Evolutionary conservation across 1,140 invertebrate genomes (phyloP).

Genomic region (Alviniconcha marisindica): DNA sequence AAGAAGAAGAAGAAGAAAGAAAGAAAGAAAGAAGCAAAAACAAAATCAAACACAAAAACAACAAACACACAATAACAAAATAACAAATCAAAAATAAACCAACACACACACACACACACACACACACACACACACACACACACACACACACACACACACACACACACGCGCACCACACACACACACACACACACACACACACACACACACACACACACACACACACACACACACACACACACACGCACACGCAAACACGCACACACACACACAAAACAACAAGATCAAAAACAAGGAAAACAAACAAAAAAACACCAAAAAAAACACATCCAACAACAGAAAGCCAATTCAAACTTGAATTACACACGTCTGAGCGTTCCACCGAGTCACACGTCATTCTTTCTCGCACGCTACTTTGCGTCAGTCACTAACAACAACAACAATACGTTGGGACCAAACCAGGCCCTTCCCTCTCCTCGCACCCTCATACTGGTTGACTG

Average conservation of each 20-base stretch:
- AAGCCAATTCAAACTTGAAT: too few species aligned
- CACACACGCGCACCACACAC: conserved; percentile 13
- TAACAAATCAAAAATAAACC: neutral
- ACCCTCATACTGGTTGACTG: too few species aligned
- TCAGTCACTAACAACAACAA: too few species aligned
- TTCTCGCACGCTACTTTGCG: too few species aligned
- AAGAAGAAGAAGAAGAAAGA: too few species aligned
- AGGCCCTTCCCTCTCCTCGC: too few species aligned
- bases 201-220: neutral
- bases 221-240: neutral
- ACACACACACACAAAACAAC: neutral
- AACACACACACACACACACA: conserved; percentile 6
- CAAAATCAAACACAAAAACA: neutral
- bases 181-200: conserved; percentile 12
- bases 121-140: conserved; percentile 11
- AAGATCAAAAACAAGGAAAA: too few species aligned
- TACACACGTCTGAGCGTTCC: too few species aligned
- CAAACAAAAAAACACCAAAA: too few species aligned
- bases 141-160: conserved; percentile 6
- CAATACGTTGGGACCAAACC: too few species aligned
- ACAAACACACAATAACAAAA: neutral
- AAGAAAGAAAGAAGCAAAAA: neutral
- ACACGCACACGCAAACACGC: neutral
- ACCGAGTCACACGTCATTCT: too few species aligned
- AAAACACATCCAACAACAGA: too few species aligned